Evolutionary conservation across 2,888 invertebrate genomes (phyloP), one percentile per base, ranked within the genome.

Genomic region (Eupithecia centaureata): DNA sequence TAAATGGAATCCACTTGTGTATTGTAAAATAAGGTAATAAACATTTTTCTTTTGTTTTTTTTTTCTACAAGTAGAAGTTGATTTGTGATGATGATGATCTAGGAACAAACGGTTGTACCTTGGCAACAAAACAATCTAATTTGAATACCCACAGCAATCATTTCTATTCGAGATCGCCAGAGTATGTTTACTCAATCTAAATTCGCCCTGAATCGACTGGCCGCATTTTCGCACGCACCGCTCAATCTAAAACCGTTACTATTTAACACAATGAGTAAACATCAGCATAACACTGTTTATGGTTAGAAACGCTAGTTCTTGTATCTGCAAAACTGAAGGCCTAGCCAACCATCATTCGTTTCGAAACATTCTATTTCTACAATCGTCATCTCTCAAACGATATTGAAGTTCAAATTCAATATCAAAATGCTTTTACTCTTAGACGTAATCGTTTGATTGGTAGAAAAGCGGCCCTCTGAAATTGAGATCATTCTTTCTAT

Each of bases 211-310:
- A 83, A 88, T 86, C 87, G 86, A 88, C 87, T 88, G 87, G 85
- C 87, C 90, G 90, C 91, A 90, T 91, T 91, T 87, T 82, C 85
- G 85, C 92, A 92, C 91, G 91, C 85, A 85, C 88, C 78, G 82
- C 77, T 83, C 83, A 82, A 86, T 86, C 77, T 82, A 76, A 81
- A 84, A 82, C 86, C 80, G 86, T 85, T 88, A 84, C 86, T 87
- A 86, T 87, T 87, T 86, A 83, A 85, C 85, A 81, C 79, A 79
- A 82, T 79, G 78, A 77, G 84, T 85, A 85, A 88, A 88, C 86
- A 88, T 82, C 79, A 76, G 76, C 77, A 77, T 80, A 79, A 79
- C 83, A 78, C 73, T 77, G 80, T 82, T 82, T 76, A 79, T 71
- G 76, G 76, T 73, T 79, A 74, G 77, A 77, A 79, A 79, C 75